Evolutionary conservation across 2,113 vertebrate species (phyloP), one percentile per base, ranked within the genome.

Genomic region (Festucalex cinctus): DNA sequence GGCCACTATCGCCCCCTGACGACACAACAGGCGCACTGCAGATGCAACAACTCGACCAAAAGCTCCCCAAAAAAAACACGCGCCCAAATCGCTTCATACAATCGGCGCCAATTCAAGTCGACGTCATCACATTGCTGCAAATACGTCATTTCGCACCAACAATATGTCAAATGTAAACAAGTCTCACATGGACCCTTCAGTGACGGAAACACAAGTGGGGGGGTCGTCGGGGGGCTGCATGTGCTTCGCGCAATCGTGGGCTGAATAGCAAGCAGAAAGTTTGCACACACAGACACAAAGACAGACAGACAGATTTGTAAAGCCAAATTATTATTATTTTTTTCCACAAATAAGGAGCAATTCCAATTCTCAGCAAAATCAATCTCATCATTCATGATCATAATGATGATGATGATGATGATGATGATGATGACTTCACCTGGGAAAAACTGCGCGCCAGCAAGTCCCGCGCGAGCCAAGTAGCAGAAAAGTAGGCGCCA

Each of bases 401-500:
- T 6, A 44, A 19, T 19, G 14, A 6, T 3, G 14, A 49, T 10
- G 20, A 9, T 22, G 3, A 10, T 46, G 14, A n/a, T 24, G 19
- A 14, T 17, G 2, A 26, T 16, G 12, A 24, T 2, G 5, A 26
- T 37, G 5, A 41, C 8, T 44, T 80, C 83, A 89, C 88, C 88
- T 87, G 88, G 86, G 39, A 88, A 89, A 71, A 88, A 86, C 10
- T 89, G 86, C 74, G 76, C 86, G 0, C 46, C 63, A 26, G 80
- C 70, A 70, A 76, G 75, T 80, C 77, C 88, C 59, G 70, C 79
- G 54, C 82, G 68, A 60, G 36, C 24, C 74, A 78, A 83, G 75
- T 44, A 51, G 76, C 80, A 44, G 46, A 86, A 66, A 74, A 65
- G 69, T 32, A 74, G 36, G 9, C 63, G 49, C 56, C 71, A 67